These are phyloP conservation scores for Alloscopus bannaensis DNA, from an alignment of 2,888 invertebrate genomes.

Conservation along the genomic window DNA sequence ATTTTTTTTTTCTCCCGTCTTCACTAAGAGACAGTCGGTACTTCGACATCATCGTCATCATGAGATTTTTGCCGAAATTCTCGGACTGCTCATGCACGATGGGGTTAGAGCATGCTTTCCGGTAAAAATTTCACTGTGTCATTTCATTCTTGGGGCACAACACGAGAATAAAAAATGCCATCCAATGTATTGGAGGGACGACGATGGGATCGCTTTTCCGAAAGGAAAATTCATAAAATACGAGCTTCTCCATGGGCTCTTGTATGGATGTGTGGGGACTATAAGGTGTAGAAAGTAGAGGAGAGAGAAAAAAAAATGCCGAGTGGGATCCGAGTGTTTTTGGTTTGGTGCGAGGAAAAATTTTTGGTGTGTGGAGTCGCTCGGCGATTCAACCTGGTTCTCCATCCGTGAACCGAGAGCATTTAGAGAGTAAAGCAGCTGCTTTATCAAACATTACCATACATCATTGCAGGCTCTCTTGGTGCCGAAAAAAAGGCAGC, in stretches of 20 bases:
- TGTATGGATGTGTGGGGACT: slow-evolving; percentile 1
- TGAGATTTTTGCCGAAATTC: slow-evolving; percentile 2
- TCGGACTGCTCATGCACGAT: background rate
- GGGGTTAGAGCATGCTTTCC: slow-evolving; percentile 45
- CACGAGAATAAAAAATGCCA: too few relatives aligned
- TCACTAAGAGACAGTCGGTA: background rate
- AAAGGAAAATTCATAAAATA: background rate
- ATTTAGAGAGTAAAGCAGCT: slow-evolving; percentile 41
- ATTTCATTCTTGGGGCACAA: too few relatives aligned
- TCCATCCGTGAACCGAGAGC: slow-evolving; percentile 39
- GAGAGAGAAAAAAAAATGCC: too few relatives aligned
- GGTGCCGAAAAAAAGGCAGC: too few relatives aligned
- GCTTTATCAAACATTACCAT: slow-evolving; percentile 47
- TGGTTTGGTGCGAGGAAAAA: too few relatives aligned
- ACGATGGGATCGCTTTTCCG: background rate
- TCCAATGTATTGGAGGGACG: background rate
- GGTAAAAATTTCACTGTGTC: slow-evolving; percentile 28
- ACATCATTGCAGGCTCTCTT: slow-evolving; percentile 15
- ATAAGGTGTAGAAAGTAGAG: slow-evolving; percentile 14
- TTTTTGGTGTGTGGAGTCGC: slow-evolving; percentile 44
- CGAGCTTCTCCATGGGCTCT: slow-evolving; percentile 6
- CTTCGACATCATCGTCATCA: background rate
- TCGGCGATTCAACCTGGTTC: slow-evolving; percentile 47
- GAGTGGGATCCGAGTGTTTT: slow-evolving; percentile 41
- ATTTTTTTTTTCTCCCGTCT: background rate